Evolutionary conservation across 2,888 invertebrate species (phyloP).

Genomic region (Luffia ferchaultella): DNA sequence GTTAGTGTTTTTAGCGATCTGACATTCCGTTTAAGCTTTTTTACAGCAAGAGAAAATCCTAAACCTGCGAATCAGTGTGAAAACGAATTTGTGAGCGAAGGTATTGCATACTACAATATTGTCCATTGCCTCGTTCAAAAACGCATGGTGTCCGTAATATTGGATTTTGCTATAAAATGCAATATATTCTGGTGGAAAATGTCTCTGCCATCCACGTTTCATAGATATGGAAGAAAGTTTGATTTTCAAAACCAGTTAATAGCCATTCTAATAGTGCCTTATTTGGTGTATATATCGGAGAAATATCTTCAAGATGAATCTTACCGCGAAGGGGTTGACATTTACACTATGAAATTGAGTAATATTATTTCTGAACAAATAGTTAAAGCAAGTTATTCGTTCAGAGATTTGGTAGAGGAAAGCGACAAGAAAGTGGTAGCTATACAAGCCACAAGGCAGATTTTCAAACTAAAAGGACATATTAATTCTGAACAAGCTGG

Average conservation of each 20-base stretch:
- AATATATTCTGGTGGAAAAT: conserved; percentile 22
- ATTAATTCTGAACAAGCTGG: conserved; percentile 25
- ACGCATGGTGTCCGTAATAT: conserved; percentile 6
- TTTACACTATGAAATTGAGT: conserved; percentile 2
- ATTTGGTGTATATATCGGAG: conserved; percentile 2
- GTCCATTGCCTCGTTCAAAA: conserved; percentile 4
- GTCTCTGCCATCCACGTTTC: conserved; percentile 19
- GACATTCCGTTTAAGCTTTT: not conserved
- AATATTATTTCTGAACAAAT: conserved; percentile 5
- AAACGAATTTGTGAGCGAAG: conserved; percentile 1
- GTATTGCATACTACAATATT: conserved; percentile 6
- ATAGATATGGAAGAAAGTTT: conserved; percentile 23
- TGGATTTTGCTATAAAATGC: conserved; percentile 21
- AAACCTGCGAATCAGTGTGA: not conserved
- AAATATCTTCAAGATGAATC: not conserved
- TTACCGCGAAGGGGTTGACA: not conserved
- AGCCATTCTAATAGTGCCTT: conserved; percentile 3
- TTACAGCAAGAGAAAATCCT: not conserved
- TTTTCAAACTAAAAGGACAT: conserved; percentile 22
- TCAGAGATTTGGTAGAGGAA: conserved; percentile 5
- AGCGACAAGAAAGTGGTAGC: conserved; percentile 1
- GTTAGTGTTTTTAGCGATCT: conserved; percentile 2
- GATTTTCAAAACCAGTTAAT: conserved; percentile 24
- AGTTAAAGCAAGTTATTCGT: conserved; percentile 3
- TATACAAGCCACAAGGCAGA: conserved; percentile 19